These are phyloP conservation scores for Thamnophis sirtalis DNA, from an alignment of 2,113 vertebrate species.

Conservation along the genomic window DNA sequence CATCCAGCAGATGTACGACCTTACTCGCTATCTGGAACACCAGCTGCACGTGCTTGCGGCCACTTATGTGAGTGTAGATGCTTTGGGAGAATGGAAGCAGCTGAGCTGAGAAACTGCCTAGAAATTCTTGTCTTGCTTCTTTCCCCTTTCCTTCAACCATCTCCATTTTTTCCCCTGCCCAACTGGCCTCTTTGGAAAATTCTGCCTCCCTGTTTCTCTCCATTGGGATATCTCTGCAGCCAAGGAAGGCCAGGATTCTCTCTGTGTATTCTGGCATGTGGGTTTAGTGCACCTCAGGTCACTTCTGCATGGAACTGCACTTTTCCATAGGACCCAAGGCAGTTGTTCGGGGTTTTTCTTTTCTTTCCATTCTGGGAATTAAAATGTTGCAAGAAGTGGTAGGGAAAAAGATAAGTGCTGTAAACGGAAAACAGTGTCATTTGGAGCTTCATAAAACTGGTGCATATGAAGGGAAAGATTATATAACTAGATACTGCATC, in stretches of 20 bases:
- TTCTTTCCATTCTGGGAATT: background rate
- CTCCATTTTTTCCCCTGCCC: background rate
- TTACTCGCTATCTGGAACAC: constrained; percentile 95
- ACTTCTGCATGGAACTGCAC: background rate
- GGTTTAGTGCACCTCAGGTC: background rate
- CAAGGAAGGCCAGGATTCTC: background rate
- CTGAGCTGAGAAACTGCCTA: constrained; percentile 2
- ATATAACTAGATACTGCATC: background rate
- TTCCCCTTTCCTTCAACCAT: background rate
- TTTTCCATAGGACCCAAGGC: background rate
- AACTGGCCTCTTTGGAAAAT: background rate
- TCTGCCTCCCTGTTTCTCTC: background rate
- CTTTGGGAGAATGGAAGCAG: background rate
- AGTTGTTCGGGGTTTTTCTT: background rate
- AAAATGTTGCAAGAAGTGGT: background rate
- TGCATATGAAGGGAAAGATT: background rate
- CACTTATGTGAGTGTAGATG: constrained; percentile 83
- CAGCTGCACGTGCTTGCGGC: constrained; percentile 93
- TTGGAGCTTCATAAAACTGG: background rate
- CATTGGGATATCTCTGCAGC: background rate
- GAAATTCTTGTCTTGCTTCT: background rate
- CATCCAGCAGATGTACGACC: constrained; percentile 94
- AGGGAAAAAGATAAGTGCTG: background rate
- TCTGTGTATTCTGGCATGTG: background rate
- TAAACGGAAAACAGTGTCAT: background rate